Evolutionary conservation across 2,797 vertebrate genomes (phyloP), one percentile per base, ranked within the genome.

Genomic region (Parotocinclus haroldoi): DNA sequence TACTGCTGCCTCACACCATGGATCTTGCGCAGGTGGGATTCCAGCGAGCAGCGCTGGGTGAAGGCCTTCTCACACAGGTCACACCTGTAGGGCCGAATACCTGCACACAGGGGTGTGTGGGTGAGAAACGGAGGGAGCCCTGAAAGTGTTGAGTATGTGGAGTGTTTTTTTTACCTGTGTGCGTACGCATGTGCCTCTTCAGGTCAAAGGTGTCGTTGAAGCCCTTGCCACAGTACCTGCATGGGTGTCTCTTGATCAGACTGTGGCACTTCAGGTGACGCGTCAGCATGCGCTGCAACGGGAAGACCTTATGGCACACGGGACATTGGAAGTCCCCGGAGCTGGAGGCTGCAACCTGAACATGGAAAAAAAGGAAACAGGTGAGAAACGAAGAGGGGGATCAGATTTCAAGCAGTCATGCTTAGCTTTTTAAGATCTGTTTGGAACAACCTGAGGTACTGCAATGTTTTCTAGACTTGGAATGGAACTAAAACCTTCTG

Each of bases 181-280:
- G 91, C 0, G 89, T 92, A 70, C 94, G 82, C 91, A 94, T 93
- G 69, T 96, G 94, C 60, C 94, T 90, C 84, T 95, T 96, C 66
- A 95, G 91, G 78, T 96, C 95, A 0, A 95, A 96, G 66, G 93
- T 94, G 19, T 96, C 93, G 0, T 96, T 95, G 79, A 96, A 96
- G 61, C 94, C 95, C 79, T 95, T 96, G 14, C 89, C 86, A 40
- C 94, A 96, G 78, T 79, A 95, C 36, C 69, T 80, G 76, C 95
- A 95, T 0, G 86, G 79, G 18, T 96, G 94, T 66, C 90, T 89
- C 76, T 95, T 93, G 4, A 93, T 82, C 1, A 92, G 66, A 76
- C 90, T 96, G 83, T 96, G 94, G 74, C 94, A 94, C 79, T 95
- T 96, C 40, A 94, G 85, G 82, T 96, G 95, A 0, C 93, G 90